Conservation (phyloP, 2,113 vertebrate genomes). For the Platichthys flesus region DNA sequence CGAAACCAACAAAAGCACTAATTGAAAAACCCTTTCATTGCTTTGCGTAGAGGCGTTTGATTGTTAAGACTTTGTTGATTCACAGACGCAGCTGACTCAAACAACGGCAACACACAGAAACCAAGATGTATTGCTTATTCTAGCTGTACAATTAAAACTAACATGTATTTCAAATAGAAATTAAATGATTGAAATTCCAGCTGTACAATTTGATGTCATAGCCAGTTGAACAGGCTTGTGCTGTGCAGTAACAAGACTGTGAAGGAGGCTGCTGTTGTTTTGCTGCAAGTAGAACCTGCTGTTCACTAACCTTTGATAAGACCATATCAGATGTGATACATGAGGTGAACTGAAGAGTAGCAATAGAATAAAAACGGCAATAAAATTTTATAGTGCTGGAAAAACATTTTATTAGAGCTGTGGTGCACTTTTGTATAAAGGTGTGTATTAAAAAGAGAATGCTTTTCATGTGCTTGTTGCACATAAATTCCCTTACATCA, state of each 20-base stretch:
- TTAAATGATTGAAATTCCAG: no score
- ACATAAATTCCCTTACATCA: background rate
- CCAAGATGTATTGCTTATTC: background rate
- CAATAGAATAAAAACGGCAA: background rate
- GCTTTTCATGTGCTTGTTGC: background rate
- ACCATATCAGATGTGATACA: background rate
- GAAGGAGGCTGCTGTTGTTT: background rate
- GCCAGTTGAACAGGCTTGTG: slow-evolving; percentile 1
- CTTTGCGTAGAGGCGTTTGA: background rate
- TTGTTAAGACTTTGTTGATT: background rate
- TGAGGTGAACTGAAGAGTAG: background rate
- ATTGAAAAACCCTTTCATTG: background rate
- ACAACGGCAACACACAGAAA: background rate
- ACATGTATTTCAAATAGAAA: no score
- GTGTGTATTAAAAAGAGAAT: background rate
- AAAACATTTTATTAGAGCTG: background rate
- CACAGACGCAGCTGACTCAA: background rate
- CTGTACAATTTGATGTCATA: no score
- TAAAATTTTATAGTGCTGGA: background rate
- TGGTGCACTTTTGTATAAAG: background rate
- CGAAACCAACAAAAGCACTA: background rate
- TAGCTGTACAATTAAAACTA: no score
- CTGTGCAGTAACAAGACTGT: background rate
- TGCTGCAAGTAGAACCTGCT: background rate
- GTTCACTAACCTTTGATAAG: background rate